Percentiles rank a stretch among this genome's conserved stretches.
Evolutionary conservation across 2,797 vertebrate genomes (phyloP).

Genomic region (Bufotes viridis): DNA sequence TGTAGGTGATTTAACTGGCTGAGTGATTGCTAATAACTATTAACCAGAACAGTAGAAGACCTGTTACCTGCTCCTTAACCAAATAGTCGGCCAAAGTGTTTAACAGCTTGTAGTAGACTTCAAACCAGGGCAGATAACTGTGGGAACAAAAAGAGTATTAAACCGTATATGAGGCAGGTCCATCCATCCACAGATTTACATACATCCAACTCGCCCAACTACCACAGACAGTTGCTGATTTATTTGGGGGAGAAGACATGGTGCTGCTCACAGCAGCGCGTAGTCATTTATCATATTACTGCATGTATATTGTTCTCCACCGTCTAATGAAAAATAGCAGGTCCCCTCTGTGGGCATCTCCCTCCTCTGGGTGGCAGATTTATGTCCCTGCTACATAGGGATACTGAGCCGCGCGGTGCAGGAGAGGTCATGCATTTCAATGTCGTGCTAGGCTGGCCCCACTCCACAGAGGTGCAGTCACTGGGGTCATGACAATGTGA

Average conservation of each 20-base stretch:
- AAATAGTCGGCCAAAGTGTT: slow-evolving; percentile 97
- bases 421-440: slow-evolving; percentile 60
- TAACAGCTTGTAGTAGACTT: slow-evolving; percentile 97
- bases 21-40: no score
- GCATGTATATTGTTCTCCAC: slow-evolving; percentile 56
- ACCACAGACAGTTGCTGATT: slow-evolving; percentile 31
- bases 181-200: slow-evolving; percentile 12
- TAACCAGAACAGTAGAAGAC: no score
- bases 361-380: slow-evolving; percentile 56
- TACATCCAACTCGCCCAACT: neutral
- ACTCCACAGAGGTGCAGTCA: slow-evolving; percentile 18
- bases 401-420: slow-evolving; percentile 20
- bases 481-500: slow-evolving; percentile 33
- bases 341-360: slow-evolving; percentile 50
- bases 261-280: slow-evolving; percentile 18
- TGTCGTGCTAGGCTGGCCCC: slow-evolving; percentile 24
- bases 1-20: no score
- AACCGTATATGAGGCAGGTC: neutral
- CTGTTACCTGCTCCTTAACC: slow-evolving; percentile 86
- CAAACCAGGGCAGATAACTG: slow-evolving; percentile 98
- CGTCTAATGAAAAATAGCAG: slow-evolving; percentile 59
- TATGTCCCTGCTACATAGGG: slow-evolving; percentile 51
- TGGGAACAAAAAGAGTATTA: neutral
- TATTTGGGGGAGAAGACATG: slow-evolving; percentile 40
- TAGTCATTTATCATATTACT: slow-evolving; percentile 60